phyloP scores from a whole-genome alignment of 2,888 invertebrate species.

The Diaprepes abbreviatus region DNA sequence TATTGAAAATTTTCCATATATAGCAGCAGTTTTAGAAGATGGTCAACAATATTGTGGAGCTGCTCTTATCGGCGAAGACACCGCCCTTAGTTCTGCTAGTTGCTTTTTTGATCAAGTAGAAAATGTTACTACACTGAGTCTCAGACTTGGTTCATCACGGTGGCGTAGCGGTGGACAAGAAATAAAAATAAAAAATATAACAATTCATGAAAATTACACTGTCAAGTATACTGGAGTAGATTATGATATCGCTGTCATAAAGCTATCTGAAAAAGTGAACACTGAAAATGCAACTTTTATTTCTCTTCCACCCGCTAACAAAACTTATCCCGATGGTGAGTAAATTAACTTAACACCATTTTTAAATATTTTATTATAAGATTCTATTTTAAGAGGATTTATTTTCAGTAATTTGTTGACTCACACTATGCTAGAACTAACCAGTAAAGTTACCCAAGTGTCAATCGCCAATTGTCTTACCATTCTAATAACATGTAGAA shows the following conservation, averaged over 20 bases:
- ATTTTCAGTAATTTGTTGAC: too few relatives aligned
- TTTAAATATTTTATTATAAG: too few relatives aligned
- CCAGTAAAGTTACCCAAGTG: too few relatives aligned
- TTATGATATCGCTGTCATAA: slow-evolving; percentile 35
- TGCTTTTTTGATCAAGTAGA: too few relatives aligned
- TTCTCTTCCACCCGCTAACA: too few relatives aligned
- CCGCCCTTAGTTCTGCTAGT: slow-evolving; percentile 70
- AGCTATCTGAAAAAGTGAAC: background rate
- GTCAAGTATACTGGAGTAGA: slow-evolving; percentile 10
- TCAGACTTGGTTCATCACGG: slow-evolving; percentile 34
- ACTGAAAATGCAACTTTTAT: slow-evolving; percentile 62
- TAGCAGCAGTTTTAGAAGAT: slow-evolving; percentile 68
- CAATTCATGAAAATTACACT: slow-evolving; percentile 19
- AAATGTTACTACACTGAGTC: slow-evolving; percentile 8
- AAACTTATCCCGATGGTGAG: too few relatives aligned
- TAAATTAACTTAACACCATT: too few relatives aligned
- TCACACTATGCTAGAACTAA: too few relatives aligned
- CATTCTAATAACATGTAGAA: too few relatives aligned
- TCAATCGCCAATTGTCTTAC: too few relatives aligned
- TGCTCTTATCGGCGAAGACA: slow-evolving; percentile 67
- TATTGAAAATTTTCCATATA: slow-evolving; percentile 61
- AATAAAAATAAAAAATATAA: background rate
- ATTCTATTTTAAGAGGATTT: too few relatives aligned
- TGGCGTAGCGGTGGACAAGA: slow-evolving; percentile 22
- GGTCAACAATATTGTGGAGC: slow-evolving; percentile 70